Evolutionary conservation across 2,113 vertebrate species (phyloP).

Genomic region (Hippocampus guttulatus): DNA sequence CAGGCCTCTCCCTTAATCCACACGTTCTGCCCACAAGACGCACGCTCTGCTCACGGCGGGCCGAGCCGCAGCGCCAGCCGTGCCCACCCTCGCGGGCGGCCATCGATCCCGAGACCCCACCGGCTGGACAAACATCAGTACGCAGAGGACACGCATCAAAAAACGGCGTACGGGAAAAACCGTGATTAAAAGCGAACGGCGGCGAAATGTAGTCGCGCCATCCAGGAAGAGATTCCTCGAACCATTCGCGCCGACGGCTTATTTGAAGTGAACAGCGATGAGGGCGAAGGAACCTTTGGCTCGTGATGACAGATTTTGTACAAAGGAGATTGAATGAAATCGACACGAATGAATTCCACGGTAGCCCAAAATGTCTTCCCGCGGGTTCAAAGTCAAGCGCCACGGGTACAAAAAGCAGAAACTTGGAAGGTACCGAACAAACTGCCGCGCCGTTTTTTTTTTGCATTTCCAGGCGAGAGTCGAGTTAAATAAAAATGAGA

Average conservation of each 20-base stretch:
- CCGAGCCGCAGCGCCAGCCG: slow-evolving; percentile 52
- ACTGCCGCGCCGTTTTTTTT: background rate
- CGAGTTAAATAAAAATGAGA: background rate
- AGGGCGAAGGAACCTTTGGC: background rate
- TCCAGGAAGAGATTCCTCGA: background rate
- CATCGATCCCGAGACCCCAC: slow-evolving; percentile 45
- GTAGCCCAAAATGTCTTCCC: background rate
- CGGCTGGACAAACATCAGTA: slow-evolving; percentile 37
- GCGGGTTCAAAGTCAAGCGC: background rate
- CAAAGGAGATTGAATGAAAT: no score
- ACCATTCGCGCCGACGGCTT: background rate
- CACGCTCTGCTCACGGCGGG: slow-evolving; percentile 55
- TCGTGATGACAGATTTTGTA: background rate
- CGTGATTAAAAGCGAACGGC: background rate
- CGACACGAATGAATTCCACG: no score
- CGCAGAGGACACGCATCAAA: background rate
- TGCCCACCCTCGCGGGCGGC: slow-evolving; percentile 44
- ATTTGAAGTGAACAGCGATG: background rate
- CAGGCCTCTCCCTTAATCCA: slow-evolving; percentile 76
- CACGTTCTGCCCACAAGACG: slow-evolving; percentile 70
- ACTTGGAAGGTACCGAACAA: no score
- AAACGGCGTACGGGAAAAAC: no score
- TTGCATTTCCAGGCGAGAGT: background rate
- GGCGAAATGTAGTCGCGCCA: background rate
- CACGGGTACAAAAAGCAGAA: background rate